Percentiles rank a stretch among this genome's conserved stretches.
phyloP scores from a whole-genome alignment of 2,888 invertebrate species.

The Lasiommata megera region DNA sequence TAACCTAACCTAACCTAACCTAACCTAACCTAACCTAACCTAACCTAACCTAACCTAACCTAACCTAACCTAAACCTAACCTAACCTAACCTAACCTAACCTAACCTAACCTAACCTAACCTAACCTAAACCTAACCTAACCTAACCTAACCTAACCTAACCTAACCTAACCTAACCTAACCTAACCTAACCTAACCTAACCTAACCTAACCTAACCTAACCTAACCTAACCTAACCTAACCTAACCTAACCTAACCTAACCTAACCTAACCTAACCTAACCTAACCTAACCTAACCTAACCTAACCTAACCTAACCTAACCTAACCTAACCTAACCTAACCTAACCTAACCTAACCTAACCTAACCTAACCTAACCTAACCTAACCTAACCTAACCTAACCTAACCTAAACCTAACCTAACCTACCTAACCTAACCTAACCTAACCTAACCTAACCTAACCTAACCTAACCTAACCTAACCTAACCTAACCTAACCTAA shows the following conservation, averaged over 20 bases:
- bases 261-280: slow-evolving; percentile 25
- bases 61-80: no score
- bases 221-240: slow-evolving; percentile 26
- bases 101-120: slow-evolving; percentile 22
- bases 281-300: slow-evolving; percentile 21
- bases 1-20: slow-evolving; percentile 17
- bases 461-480: no score
- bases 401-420: no score
- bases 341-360: slow-evolving; percentile 22
- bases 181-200: slow-evolving; percentile 18
- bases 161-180: slow-evolving; percentile 24
- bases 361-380: slow-evolving; percentile 19
- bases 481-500: no score
- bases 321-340: slow-evolving; percentile 18
- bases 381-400: no score
- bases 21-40: slow-evolving; percentile 17
- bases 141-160: slow-evolving; percentile 16
- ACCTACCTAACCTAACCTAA: no score
- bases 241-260: slow-evolving; percentile 31
- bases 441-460: slow-evolving; percentile 27
- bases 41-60: slow-evolving; percentile 15
- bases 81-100: slow-evolving; percentile 21
- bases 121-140: no score
- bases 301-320: slow-evolving; percentile 22
- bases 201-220: slow-evolving; percentile 22